Evolutionary conservation across 2,797 vertebrate species (phyloP).

Genomic region (Phalanger gymnotis): DNA sequence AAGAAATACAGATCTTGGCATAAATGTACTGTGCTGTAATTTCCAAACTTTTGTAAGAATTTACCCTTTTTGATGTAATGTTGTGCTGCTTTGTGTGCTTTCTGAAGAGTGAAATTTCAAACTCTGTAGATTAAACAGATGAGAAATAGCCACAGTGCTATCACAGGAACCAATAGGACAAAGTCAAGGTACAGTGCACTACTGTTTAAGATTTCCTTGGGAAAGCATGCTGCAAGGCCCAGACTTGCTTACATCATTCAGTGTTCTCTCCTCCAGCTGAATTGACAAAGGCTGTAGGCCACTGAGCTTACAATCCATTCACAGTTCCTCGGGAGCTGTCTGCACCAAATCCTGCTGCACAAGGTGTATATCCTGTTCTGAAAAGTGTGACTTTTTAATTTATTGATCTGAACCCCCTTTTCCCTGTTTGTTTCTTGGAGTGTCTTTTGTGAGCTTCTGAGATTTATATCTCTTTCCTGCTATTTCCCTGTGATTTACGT

Average conservation of each 20-base stretch:
- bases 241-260: neutral
- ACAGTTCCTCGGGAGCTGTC: neutral
- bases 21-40: conserved; percentile 5
- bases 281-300: neutral
- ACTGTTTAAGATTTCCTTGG: neutral
- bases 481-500: conserved; percentile 15
- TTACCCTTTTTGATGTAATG: conserved; percentile 23
- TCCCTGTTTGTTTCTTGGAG: conserved; percentile 27
- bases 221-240: conserved; percentile 11
- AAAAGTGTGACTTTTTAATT: conserved; percentile 32
- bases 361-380: conserved; percentile 32
- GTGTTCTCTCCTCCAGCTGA: neutral
- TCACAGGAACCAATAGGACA: conserved; percentile 40
- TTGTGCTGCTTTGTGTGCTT: conserved; percentile 56
- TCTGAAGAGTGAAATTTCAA: conserved; percentile 59
- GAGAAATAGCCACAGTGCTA: neutral
- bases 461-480: neutral
- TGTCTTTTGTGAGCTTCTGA: conserved; percentile 33
- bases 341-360: neutral
- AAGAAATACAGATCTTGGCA: conserved; percentile 36
- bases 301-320: neutral
- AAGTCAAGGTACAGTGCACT: neutral
- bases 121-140: conserved; percentile 22
- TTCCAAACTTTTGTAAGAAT: conserved; percentile 28
- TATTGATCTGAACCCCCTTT: conserved; percentile 29